Evolutionary conservation across 30 jellyfish, hydroid and myxozoan genomes (phyloP).

Genomic region (Chironex yamaguchii): DNA sequence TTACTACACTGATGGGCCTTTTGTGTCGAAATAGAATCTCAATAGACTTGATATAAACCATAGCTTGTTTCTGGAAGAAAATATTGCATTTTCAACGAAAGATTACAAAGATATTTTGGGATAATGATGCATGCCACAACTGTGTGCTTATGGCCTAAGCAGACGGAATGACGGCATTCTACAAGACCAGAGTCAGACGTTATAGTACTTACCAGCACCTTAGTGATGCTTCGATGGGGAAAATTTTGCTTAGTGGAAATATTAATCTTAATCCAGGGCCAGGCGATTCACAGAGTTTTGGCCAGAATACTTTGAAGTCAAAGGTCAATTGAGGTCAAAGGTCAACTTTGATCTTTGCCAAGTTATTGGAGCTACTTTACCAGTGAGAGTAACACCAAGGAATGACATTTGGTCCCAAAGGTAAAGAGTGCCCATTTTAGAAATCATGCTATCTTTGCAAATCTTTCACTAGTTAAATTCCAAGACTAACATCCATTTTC

Average conservation of each 20-base stretch:
- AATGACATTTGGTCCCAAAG: not conserved
- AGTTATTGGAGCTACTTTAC: not conserved
- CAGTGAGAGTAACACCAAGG: slow-evolving; percentile 59
- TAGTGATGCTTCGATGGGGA: slow-evolving; percentile 33
- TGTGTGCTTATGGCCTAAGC: no score
- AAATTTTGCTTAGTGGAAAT: slow-evolving; percentile 31
- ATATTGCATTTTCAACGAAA: no score
- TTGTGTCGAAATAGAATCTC: no score
- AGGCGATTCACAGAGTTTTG: slow-evolving; percentile 20
- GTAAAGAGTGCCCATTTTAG: no score
- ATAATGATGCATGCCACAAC: no score
- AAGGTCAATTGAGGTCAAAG: slow-evolving; percentile 5
- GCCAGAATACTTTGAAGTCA: slow-evolving; percentile 8
- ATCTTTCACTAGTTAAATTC: not conserved
- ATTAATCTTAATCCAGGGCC: slow-evolving; percentile 39
- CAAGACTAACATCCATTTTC: slow-evolving; percentile 38
- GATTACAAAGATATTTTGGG: no score
- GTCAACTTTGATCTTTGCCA: slow-evolving; percentile 25
- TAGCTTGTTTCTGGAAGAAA: no score
- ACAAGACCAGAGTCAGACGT: slow-evolving; percentile 4
- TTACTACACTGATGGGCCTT: no score
- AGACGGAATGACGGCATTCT: no score
- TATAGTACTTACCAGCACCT: slow-evolving; percentile 17
- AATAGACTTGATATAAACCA: no score
- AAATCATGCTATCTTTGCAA: slow-evolving; percentile 20